Conservation (phyloP, 2,888 invertebrate genomes). For the Torymus tubicola region DNA sequence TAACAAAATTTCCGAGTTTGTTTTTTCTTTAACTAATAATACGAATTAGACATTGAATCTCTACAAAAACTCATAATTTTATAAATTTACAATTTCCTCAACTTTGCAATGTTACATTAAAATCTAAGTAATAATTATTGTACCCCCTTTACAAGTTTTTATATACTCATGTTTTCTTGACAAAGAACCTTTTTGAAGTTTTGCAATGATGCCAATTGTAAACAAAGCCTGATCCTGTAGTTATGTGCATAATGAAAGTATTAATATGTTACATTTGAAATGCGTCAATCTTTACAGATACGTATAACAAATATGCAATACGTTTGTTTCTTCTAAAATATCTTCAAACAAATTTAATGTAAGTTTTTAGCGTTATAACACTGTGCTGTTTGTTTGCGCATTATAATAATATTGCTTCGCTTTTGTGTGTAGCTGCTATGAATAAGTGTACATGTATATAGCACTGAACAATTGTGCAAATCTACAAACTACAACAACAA, state of each 20-base stretch:
- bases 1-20: constrained; percentile 14
- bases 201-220: constrained; percentile 13
- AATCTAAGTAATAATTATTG: constrained; percentile 26
- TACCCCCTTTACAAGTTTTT: constrained; percentile 2
- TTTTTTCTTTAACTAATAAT: constrained; percentile 27
- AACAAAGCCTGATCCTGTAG: constrained; percentile 30
- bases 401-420: constrained; percentile 55
- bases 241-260: constrained; percentile 31
- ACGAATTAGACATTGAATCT: constrained; percentile 11
- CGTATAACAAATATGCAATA: constrained; percentile 54
- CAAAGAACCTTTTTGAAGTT: not conserved
- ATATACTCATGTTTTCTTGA: not conserved
- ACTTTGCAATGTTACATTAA: constrained; percentile 7
- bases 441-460: constrained; percentile 52
- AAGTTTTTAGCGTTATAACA: constrained; percentile 53
- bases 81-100: not conserved
- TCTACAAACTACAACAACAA: constrained; percentile 44
- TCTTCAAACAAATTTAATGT: constrained; percentile 54
- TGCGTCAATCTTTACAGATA: constrained; percentile 56
- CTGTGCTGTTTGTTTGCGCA: constrained; percentile 55
- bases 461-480: constrained; percentile 48
- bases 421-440: constrained; percentile 57
- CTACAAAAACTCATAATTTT: constrained; percentile 5
- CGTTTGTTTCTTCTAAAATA: constrained; percentile 56
- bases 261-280: constrained; percentile 50